Percentiles rank a stretch among this genome's conserved stretches.
phyloP scores from a whole-genome alignment of 2,113 vertebrate genomes.

The Carassius carassius region DNA sequence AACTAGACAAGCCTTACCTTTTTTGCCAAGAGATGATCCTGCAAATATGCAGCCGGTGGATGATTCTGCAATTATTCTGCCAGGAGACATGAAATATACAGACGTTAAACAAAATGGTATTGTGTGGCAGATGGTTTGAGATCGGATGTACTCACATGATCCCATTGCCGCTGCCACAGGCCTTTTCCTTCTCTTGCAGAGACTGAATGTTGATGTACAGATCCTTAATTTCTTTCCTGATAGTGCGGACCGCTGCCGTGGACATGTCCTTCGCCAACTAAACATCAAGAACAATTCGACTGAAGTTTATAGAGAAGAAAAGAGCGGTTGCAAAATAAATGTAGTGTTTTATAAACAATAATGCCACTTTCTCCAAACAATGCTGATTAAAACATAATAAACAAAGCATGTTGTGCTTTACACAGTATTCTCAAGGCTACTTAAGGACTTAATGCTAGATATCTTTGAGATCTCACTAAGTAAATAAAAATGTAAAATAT shows the following conservation, averaged over 20 bases:
- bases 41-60: too few relatives aligned
- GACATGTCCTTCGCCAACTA: constrained; percentile 95
- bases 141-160: constrained; percentile 84
- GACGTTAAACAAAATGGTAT: too few relatives aligned
- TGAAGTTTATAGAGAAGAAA: background rate
- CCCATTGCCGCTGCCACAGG: constrained; percentile 89
- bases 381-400: background rate
- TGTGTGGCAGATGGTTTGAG: too few relatives aligned
- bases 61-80: too few relatives aligned
- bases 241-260: constrained; percentile 85
- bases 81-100: too few relatives aligned
- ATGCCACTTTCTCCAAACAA: background rate
- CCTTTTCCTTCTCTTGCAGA: constrained; percentile 86
- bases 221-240: constrained; percentile 92
- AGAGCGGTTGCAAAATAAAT: background rate
- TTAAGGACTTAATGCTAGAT: background rate
- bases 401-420: background rate
- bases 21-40: too few relatives aligned
- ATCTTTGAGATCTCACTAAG: too few relatives aligned
- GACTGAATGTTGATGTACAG: constrained; percentile 90
- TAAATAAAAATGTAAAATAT: background rate
- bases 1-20: too few relatives aligned
- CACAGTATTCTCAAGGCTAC: background rate
- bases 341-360: background rate
- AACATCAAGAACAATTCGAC: constrained; percentile 7